Evolutionary conservation across 2,888 invertebrate species (phyloP), one percentile per base, ranked within the genome.

Genomic region (Ennomos erosarius): DNA sequence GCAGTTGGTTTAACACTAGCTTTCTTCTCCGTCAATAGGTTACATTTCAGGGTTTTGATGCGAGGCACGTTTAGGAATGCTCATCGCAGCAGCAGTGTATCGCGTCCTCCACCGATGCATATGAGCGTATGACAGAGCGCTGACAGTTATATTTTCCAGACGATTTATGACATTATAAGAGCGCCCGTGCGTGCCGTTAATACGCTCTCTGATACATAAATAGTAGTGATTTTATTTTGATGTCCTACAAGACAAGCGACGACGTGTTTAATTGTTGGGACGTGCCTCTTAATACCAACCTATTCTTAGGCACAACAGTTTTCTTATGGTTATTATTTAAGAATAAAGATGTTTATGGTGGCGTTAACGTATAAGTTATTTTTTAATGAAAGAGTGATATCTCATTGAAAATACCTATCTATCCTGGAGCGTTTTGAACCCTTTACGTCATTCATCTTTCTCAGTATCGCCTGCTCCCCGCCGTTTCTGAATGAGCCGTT

Each of bases 141-240:
- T 89, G 91, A 92, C 81, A 76, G 89, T 88, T 92, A 92, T 92
- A 92, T 90, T 89, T 90, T 89, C 89, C 88, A 91, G 87, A 90
- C 92, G 87, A 92, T 92, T 92, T 92, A 92, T 91, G 85, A 81
- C 87, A 85, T 87, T 90, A 90, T 88, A 90, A 90, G 90, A 90
- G 88, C 77, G 69, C 77, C 82, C 74, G 81, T 81, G 82, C 80
- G 77, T 84, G 84, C 85, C 82, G 84, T 90, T 90, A 87, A 88
- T 90, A 87, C 83, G 72, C 86, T 87, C 80, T 82, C 85, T 86
- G 84, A 85, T 87, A 75, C 90, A 90, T 91, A 92, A 90, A 92
- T 90, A 91, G 85, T 85, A 84, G 84, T 88, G 81, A 90, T 91
- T 87, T 92, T 90, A 89, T 91, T 91, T 89, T 91, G 84, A 88